Percentiles rank a stretch among this genome's conserved stretches.
Conservation (phyloP, 2,888 invertebrate species). For the Acanthosoma haemorrhoidale region DNA sequence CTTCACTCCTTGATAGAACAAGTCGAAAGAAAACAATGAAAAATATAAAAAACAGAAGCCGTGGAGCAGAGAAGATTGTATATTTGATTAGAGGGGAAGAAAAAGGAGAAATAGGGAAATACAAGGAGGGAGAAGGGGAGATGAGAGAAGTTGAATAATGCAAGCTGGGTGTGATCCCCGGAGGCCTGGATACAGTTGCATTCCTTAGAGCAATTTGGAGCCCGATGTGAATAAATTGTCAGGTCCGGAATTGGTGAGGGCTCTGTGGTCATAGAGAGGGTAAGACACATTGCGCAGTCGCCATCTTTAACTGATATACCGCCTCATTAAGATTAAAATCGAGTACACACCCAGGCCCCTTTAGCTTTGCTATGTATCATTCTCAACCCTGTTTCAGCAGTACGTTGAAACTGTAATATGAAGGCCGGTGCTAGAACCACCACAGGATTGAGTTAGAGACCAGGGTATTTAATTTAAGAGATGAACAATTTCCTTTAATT, state of each 20-base stretch:
- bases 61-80: not conserved
- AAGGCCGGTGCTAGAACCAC: too few relatives aligned
- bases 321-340: not conserved
- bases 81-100: not conserved
- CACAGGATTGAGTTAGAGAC: too few relatives aligned
- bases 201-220: slow-evolving; percentile 5
- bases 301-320: not conserved
- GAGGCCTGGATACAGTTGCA: not conserved
- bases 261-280: not conserved
- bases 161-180: not conserved
- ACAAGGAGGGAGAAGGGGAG: not conserved
- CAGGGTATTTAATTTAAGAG: too few relatives aligned
- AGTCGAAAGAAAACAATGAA: too few relatives aligned
- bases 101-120: not conserved
- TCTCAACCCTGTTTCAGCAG: too few relatives aligned
- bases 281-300: not conserved
- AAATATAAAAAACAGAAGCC: not conserved
- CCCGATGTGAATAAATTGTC: not conserved
- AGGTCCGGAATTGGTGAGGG: slow-evolving; percentile 4
- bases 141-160: slow-evolving; percentile 11
- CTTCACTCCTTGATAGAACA: too few relatives aligned
- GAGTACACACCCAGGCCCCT: too few relatives aligned
- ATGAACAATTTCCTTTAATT: too few relatives aligned
- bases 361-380: too few relatives aligned
- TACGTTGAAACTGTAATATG: too few relatives aligned